Evolutionary conservation across 37 sponge, comb jelly and placozoan species (phyloP), one percentile per base, ranked within the genome.

Genomic region (Beroe forskalii): DNA sequence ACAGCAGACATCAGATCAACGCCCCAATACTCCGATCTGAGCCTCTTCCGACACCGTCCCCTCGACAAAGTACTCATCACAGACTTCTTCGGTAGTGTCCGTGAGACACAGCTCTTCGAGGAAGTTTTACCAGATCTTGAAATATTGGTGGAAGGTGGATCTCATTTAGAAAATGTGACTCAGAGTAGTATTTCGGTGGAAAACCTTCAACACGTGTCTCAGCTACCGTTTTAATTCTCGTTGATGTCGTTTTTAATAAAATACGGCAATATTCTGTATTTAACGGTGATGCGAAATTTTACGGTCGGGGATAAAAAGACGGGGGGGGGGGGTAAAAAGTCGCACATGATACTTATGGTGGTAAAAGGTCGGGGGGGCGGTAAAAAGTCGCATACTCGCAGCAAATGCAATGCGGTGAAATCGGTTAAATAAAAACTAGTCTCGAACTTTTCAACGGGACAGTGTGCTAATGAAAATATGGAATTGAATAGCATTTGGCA

Each of bases 51-150:
- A 22, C 14, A 32, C n/a, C 25, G 67, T 17, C 43, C 48, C 38
- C 75, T 28, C 1, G 32, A 48, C 20, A 20, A 94, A 91, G 93
- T 95, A 0, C 92, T 93, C 28, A 95, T 97, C 64, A 97, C 97
- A 35, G 97, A 97, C 48, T 97, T 97, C 93, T 95, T 97, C 93
- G 97, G 97, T 9, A 95, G 97, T 89, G 93, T 94, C 12, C 63
- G 96, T 30, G 92, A 93, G 6, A 91, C 94, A 0, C 94, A 94
- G 64, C 91, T 97, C 40, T 80, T 44, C 30, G 86, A 80, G 1
- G 48, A 80, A 48, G 22, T 9, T 32, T 1, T 80, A 41, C 25
- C 86, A 43, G 38, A n/a, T 22, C 14, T 4, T 22, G 31, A 22
- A 22, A n/a, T n/a, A n/a, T 4, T 64, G 66, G 24, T 22, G 66